These are phyloP conservation scores for Glyphotaelius pellucidus DNA, from an alignment of 2,888 invertebrate genomes.

Conservation along the genomic window DNA sequence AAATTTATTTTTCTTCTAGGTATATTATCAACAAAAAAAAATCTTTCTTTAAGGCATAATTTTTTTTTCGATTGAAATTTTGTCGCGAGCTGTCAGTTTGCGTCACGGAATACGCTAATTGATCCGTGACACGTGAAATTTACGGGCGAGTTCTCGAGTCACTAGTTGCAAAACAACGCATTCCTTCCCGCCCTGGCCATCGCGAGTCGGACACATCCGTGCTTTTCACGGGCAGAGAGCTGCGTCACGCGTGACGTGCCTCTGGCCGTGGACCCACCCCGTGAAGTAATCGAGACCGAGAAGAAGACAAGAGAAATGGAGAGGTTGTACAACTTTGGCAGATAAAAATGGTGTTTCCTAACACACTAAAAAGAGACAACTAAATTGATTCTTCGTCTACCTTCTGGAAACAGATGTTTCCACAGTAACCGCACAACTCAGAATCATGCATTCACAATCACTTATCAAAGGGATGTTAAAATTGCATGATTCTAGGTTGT, in stretches of 20 bases:
- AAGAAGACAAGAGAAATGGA: not conserved
- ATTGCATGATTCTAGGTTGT: too few relatives aligned
- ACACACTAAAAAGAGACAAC: not conserved
- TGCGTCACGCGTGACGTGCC: conserved; percentile 11
- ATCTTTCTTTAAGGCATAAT: too few relatives aligned
- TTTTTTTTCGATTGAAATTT: not conserved
- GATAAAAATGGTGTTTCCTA: too few relatives aligned
- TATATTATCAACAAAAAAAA: too few relatives aligned
- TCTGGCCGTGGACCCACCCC: conserved; percentile 3
- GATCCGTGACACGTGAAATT: not conserved
- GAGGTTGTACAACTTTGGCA: not conserved
- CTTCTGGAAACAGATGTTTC: too few relatives aligned
- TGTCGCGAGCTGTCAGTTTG: not conserved
- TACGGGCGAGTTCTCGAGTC: not conserved
- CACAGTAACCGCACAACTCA: too few relatives aligned
- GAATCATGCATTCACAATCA: too few relatives aligned
- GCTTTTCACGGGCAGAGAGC: conserved; percentile 9
- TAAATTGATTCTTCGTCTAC: not conserved
- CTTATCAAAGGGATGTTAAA: too few relatives aligned
- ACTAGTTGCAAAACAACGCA: not conserved
- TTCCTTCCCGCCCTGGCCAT: not conserved
- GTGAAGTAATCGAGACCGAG: conserved; percentile 14
- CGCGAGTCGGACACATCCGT: not conserved
- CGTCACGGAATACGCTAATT: not conserved
- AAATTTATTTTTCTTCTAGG: too few relatives aligned